A percentile compares a stretch with the other conserved stretches of the same genome.
Conservation (phyloP, 2,113 vertebrate genomes). For the Psittacara wagleri region DNA sequence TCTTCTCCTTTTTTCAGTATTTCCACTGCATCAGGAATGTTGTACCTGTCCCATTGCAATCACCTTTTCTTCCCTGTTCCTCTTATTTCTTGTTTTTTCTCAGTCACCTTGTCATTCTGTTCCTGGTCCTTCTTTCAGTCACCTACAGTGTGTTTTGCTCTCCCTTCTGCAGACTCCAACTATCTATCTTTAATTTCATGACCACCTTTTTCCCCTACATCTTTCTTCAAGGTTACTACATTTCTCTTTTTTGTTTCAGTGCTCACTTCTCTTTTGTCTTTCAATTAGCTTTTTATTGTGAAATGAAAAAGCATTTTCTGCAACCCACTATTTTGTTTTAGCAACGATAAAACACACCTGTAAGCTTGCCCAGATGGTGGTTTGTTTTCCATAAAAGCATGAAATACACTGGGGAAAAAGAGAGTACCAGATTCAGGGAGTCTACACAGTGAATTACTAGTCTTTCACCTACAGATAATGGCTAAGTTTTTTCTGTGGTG, state of each 20-base stretch:
- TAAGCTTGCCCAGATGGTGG: background rate
- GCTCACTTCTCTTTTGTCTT: background rate
- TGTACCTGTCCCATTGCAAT: background rate
- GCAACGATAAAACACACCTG: background rate
- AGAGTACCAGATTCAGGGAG: background rate
- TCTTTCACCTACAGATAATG: background rate
- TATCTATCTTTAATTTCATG: background rate
- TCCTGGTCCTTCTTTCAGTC: background rate
- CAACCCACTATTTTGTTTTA: background rate
- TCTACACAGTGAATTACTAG: background rate
- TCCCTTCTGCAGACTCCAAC: background rate
- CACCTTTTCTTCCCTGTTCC: background rate
- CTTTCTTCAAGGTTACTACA: background rate
- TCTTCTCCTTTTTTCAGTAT: background rate
- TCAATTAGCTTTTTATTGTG: background rate
- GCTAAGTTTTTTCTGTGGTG: background rate
- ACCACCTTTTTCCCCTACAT: accelerated
- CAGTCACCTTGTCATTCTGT: background rate
- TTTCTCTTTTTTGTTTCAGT: background rate
- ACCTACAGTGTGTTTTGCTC: background rate
- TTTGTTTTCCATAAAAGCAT: background rate
- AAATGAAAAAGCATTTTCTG: background rate
- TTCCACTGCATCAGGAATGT: background rate
- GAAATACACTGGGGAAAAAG: background rate
- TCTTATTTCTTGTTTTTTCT: background rate